phyloP scores from a whole-genome alignment of 2,113 vertebrate genomes.

The Hassar affinis region DNA sequence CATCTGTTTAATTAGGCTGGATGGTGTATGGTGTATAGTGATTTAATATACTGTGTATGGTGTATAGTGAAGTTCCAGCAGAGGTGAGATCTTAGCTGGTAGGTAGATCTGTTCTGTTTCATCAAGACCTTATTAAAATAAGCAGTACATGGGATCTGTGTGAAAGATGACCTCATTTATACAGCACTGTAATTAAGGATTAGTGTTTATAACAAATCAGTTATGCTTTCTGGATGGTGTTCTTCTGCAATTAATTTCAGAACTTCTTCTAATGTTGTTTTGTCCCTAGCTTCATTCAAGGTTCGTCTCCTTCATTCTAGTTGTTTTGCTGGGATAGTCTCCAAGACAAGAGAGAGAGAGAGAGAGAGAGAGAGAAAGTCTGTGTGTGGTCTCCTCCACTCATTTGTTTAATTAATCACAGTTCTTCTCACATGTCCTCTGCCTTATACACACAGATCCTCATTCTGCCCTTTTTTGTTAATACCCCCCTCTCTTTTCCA shows the following conservation, averaged over 20 bases:
- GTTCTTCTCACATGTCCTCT: conserved; percentile 10
- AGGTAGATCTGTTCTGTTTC: too few species aligned
- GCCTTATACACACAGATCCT: not conserved
- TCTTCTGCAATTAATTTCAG: not conserved
- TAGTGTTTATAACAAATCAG: not conserved
- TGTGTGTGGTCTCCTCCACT: conserved; percentile 47
- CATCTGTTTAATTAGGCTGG: not conserved
- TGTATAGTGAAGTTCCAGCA: not conserved
- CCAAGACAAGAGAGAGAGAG: not conserved
- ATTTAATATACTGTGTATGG: not conserved
- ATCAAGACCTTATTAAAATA: not conserved
- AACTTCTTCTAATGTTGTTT: not conserved
- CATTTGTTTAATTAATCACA: conserved; percentile 39
- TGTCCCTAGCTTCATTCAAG: too few species aligned
- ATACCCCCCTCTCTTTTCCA: too few species aligned
- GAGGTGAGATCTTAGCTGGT: not conserved
- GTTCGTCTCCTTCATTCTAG: not conserved
- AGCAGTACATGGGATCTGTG: not conserved
- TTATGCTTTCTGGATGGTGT: not conserved
- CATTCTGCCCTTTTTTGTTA: not conserved
- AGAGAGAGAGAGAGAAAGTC: not conserved
- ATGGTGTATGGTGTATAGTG: not conserved
- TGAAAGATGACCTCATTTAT: not conserved
- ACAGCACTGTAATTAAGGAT: not conserved
- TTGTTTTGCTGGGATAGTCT: conserved; percentile 6